Base-by-base conservation (phyloP, 64 coral and sea anemone genomes). In the Catalaphyllia jardinei region DNA sequence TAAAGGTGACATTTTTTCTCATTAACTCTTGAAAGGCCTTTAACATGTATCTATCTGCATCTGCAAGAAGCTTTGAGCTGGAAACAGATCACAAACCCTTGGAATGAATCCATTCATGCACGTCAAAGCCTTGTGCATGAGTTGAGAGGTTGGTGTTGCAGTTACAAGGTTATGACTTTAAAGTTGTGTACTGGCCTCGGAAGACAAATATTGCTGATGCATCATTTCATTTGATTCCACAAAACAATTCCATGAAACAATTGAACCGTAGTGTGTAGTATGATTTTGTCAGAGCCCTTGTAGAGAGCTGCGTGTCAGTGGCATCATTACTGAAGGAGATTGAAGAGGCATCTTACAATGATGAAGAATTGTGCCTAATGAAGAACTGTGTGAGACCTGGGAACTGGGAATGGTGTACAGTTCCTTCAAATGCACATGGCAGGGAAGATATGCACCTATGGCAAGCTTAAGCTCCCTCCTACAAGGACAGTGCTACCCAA, bases 341-440 rank as follows among this genome's bases (percentile, higher is more conserved):
- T 78, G 87, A 94, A 72, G 29, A 55, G 27, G 92, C 73, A 19
- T 94, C 87, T 11, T 72, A 94, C 16, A 89, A 86, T 64, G 72
- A 89, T n/a, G 31, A 65, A 9, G 75, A 93, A 61, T 28, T 93
- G 65, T 4, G 20, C 29, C 67, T 49, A 72, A 73, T 86, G 38
- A 74, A 75, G 59, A 19, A 77, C 20, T 77, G 84, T 72, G 81
- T 89, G 29, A 62, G 77, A 24, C 50, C 89, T 54, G 89, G 65
- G 46, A 46, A 91, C 79, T 73, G 79, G 89, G 4, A 29, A 52
- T 25, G 54, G 35, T 91, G 78, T 85, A 73, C 54, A 17, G 1
- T 74, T 33, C 67, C 89, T 31, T n/a, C 28, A 2, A 85, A 84
- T 64, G 20, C 42, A 8, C 33, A 63, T 74, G 71, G 84, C 27